Percentiles rank a stretch among this genome's conserved stretches.
Evolutionary conservation across 1,140 invertebrate species (phyloP).

Genomic region (Eriocheir sinensis): DNA sequence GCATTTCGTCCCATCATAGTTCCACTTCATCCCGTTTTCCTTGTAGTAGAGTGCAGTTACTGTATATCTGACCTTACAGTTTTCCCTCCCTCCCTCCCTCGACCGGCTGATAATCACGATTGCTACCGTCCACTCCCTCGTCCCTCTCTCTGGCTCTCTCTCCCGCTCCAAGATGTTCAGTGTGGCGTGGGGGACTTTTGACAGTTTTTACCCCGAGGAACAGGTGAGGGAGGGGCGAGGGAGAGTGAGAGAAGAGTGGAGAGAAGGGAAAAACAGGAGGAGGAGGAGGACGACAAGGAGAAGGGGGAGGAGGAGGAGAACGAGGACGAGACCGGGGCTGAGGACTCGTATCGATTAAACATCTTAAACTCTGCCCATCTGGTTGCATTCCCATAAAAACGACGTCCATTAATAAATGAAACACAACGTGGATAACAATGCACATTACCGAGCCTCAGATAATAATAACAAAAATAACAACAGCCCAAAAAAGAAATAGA

Average conservation of each 20-base stretch:
- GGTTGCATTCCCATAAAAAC: background rate
- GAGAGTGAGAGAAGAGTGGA: conserved; percentile 10
- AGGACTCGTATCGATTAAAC: conserved; percentile 38
- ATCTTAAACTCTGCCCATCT: background rate
- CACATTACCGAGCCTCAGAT: background rate
- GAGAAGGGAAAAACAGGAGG: background rate
- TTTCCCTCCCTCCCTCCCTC: conserved; percentile 39
- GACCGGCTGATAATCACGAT: background rate
- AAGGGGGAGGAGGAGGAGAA: background rate
- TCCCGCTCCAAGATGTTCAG: conserved; percentile 19
- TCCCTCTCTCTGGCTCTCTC: conserved; percentile 33
- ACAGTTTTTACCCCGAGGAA: background rate
- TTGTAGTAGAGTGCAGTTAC: conserved; percentile 56
- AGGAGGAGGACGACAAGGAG: background rate
- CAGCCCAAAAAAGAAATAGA: too few relatives aligned
- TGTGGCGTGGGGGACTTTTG: background rate
- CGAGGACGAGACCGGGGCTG: background rate
- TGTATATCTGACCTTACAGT: conserved; percentile 59
- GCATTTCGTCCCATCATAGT: background rate
- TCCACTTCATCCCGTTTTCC: background rate
- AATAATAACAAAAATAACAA: too few relatives aligned
- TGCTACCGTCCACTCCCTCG: background rate
- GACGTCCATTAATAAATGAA: conserved; percentile 35
- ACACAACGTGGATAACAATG: background rate
- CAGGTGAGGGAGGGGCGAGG: background rate